A percentile compares a stretch with the other conserved stretches of the same genome.
Evolutionary conservation across 2,797 vertebrate genomes (phyloP).

Genomic region (Eleutherodactylus coqui): DNA sequence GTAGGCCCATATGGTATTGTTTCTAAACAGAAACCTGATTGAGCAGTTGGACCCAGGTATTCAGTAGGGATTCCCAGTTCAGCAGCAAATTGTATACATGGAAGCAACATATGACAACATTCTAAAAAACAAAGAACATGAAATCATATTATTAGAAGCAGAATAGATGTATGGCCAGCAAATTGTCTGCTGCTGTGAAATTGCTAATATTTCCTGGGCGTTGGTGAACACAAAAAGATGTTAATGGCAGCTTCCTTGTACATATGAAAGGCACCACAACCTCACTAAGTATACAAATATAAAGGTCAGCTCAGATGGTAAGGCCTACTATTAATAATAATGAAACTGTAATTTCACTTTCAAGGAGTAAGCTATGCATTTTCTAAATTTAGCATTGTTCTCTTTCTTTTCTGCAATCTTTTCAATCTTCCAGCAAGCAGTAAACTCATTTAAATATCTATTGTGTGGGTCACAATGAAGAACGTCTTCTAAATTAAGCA

Average conservation of each 20-base stretch:
- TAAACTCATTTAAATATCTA: slow-evolving; percentile 52
- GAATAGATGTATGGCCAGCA: too few species aligned
- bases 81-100: too few species aligned
- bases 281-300: neutral
- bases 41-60: too few species aligned
- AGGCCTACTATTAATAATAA: neutral
- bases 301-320: neutral
- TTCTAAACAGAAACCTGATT: too few species aligned
- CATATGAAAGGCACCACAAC: neutral
- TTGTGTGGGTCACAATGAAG: slow-evolving; percentile 44
- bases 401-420: slow-evolving; percentile 37
- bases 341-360: neutral
- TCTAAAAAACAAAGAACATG: too few species aligned
- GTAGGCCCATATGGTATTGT: too few species aligned
- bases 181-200: too few species aligned
- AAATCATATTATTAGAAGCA: too few species aligned
- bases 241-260: neutral
- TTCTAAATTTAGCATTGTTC: slow-evolving; percentile 23
- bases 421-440: slow-evolving; percentile 36
- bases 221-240: too few species aligned
- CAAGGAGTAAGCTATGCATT: slow-evolving; percentile 9
- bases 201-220: too few species aligned
- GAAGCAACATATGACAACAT: too few species aligned
- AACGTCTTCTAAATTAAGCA: slow-evolving; percentile 48
- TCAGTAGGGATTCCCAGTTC: too few species aligned